These are phyloP conservation scores for Anolis sagrei DNA, from an alignment of 2,113 vertebrate species.

Conservation along the genomic window DNA sequence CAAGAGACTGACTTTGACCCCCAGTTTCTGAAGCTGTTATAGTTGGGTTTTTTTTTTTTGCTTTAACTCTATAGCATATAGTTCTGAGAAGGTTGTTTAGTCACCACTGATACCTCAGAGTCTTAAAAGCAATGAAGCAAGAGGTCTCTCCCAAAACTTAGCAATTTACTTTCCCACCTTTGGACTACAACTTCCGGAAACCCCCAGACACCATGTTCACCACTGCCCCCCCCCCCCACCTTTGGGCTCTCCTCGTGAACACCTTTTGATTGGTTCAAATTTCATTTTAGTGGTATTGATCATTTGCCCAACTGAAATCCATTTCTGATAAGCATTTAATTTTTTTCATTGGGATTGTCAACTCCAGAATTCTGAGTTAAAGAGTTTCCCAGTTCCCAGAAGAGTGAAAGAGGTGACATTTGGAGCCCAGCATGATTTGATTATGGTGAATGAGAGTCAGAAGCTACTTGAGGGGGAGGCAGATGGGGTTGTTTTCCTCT, in stretches of 20 bases:
- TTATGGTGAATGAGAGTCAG: slow-evolving; percentile 30
- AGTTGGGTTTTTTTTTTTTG: not conserved
- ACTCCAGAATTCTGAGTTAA: slow-evolving; percentile 2
- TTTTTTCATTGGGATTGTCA: not conserved
- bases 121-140: not conserved
- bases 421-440: slow-evolving; percentile 47
- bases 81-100: not conserved
- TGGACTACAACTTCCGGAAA: not conserved
- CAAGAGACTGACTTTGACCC: not conserved
- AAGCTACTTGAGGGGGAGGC: slow-evolving; percentile 52
- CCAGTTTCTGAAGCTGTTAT: not conserved
- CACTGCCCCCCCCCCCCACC: not conserved
- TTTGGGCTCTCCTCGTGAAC: not conserved
- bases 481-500: slow-evolving; percentile 68
- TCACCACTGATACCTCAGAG: not conserved
- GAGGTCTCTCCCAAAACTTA: not conserved
- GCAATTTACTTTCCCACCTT: not conserved
- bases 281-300: not conserved
- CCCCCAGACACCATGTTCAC: too few species aligned
- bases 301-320: slow-evolving; percentile 6
- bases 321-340: not conserved
- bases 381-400: slow-evolving; percentile 43
- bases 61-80: not conserved
- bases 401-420: slow-evolving; percentile 33
- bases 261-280: not conserved